These are phyloP conservation scores for Lampris megalopsis DNA, from an alignment of 2,113 vertebrate species.

Conservation along the genomic window DNA sequence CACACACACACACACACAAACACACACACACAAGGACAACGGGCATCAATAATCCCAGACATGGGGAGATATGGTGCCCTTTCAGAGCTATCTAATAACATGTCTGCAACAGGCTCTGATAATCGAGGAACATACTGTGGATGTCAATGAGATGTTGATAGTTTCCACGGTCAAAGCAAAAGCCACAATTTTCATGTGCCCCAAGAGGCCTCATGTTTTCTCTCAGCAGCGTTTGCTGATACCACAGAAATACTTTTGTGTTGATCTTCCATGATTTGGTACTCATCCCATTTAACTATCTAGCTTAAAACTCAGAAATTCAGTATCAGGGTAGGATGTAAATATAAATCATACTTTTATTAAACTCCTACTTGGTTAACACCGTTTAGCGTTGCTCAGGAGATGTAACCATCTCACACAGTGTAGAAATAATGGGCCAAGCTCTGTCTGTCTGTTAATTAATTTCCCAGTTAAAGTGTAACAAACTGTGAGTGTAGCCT, in stretches of 20 bases:
- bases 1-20: constrained; percentile 41
- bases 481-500: constrained; percentile 40
- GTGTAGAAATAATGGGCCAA: constrained; percentile 35
- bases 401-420: constrained; percentile 10
- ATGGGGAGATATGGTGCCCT: constrained; percentile 35
- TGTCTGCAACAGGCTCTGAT: constrained; percentile 50
- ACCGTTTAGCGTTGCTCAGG: background rate
- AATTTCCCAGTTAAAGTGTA: constrained; percentile 73
- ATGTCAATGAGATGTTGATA: constrained; percentile 60
- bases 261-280: constrained; percentile 20
- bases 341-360: no score
- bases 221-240: constrained; percentile 6
- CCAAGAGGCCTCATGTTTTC: constrained; percentile 29
- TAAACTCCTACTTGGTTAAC: background rate
- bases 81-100: constrained; percentile 55
- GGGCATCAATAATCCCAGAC: constrained; percentile 43
- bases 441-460: constrained; percentile 34
- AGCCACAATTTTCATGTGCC: constrained; percentile 44
- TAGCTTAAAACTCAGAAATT: constrained; percentile 1
- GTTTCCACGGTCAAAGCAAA: constrained; percentile 67
- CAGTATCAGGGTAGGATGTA: no score
- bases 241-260: constrained; percentile 36
- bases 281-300: constrained; percentile 13
- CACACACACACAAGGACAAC: constrained; percentile 66
- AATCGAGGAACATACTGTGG: constrained; percentile 66